Base-by-base conservation (phyloP, 2,888 invertebrate species). In the Trachelus tabidus region DNA sequence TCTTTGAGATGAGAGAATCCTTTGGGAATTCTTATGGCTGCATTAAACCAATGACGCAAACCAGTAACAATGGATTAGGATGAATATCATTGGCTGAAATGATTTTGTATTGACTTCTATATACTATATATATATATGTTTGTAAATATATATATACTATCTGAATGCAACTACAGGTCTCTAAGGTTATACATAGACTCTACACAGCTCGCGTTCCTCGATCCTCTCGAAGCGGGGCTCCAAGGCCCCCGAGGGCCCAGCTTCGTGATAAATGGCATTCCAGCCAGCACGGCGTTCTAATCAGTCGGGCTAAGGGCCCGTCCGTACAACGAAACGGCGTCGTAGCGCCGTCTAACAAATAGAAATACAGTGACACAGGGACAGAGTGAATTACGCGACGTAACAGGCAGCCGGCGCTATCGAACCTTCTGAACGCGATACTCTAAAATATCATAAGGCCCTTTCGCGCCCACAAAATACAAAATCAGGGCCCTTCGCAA, bases 241-340 rank as follows among this genome's bases (percentile, higher is more conserved):
- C 15, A 6, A 1, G 69, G 73, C 74, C 77, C 73, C 34, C n/a
- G 68, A 34, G 76, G 69, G 37, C 69, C 11, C 73, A 71, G 33
- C 78, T 73, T 33, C 37, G 79, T 86, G 83, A 86, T 84, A 86
- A 86, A 86, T 84, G 81, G 79, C 86, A 84, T 86, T 86, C 86
- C 84, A 77, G 69, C 73, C 23, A 56, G 69, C 68, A 73, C 56
- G 68, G 78, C 76, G 78, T 71, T 81, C 85, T 85, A 85, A 86
- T 86, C 84, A 79, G 81, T 74, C 31, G 81, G 84, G 82, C 81
- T 82, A 82, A 81, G 81, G 76, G 71, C 69, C 68, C 73, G 37
- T 33, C 73, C 68, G 77, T 75, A 34, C 35, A 37, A 69, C 75
- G 76, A 71, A 83, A 84, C 73, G 78, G 68, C 31, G 75, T 87